These are phyloP conservation scores for Acrocephalus arundinaceus DNA, from an alignment of 2,113 vertebrate genomes.

Conservation along the genomic window DNA sequence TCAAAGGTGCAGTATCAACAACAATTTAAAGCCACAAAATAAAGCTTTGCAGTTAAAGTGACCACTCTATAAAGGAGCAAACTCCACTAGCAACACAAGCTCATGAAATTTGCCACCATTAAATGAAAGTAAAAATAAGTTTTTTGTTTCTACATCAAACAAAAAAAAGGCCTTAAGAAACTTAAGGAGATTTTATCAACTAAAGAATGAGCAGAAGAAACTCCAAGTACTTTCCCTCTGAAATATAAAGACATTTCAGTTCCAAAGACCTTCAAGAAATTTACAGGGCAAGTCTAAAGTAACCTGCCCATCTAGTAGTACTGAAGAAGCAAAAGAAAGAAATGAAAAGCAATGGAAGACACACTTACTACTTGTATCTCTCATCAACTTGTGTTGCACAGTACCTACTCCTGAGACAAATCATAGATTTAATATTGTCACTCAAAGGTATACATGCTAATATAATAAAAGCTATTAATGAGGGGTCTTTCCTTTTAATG, in stretches of 20 bases:
- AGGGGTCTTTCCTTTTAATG: not conserved
- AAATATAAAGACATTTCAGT: not conserved
- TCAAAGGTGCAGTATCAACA: not conserved
- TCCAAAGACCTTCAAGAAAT: not conserved
- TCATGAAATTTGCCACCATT: not conserved
- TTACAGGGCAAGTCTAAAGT: not conserved
- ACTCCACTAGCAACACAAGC: not conserved
- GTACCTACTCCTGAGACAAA: constrained; percentile 54
- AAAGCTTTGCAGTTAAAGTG: not conserved
- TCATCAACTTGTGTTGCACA: constrained; percentile 32
- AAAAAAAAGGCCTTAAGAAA: not conserved
- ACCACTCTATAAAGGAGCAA: not conserved
- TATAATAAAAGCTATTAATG: not conserved
- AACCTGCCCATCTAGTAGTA: not conserved
- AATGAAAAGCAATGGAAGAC: constrained; percentile 26
- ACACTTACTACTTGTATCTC: not conserved
- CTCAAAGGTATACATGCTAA: constrained; percentile 19
- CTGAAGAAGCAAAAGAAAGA: constrained; percentile 23
- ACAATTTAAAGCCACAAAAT: not conserved
- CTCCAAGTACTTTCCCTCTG: not conserved
- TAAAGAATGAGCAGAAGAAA: not conserved
- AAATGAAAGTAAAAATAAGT: not conserved
- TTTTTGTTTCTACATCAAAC: not conserved
- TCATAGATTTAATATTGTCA: constrained; percentile 51
- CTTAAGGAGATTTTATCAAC: not conserved